A percentile compares a stretch with the other conserved stretches of the same genome.
phyloP scores from a whole-genome alignment of 2,113 vertebrate genomes.

The Thamnophis sirtalis region DNA sequence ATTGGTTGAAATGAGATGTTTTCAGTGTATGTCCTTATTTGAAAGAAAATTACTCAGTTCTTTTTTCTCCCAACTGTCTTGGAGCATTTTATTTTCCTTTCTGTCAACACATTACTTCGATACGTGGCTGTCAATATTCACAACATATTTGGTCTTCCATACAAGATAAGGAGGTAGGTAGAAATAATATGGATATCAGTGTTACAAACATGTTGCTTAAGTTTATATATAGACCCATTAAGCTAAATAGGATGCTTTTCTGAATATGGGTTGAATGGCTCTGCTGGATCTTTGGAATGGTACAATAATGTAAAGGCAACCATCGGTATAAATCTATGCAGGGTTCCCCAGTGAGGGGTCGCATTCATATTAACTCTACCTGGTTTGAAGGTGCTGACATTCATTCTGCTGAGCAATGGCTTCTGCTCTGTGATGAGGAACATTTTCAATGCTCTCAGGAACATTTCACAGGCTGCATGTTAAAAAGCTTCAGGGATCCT shows the following conservation, averaged over 20 bases:
- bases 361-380: background rate
- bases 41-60: background rate
- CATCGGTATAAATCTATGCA: background rate
- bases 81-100: background rate
- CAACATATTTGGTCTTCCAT: background rate
- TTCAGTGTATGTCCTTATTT: background rate
- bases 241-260: background rate
- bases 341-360: background rate
- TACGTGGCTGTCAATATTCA: background rate
- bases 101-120: background rate
- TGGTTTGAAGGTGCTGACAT: background rate
- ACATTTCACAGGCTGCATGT: background rate
- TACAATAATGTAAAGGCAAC: background rate
- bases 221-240: background rate
- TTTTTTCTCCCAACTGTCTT: background rate
- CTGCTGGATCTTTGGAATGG: background rate
- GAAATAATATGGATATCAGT: background rate
- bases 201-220: background rate
- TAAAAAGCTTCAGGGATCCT: background rate
- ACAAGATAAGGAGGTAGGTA: background rate
- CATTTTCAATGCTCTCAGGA: slow-evolving; percentile 16
- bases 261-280: background rate
- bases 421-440: accelerated
- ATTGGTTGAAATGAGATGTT: background rate
- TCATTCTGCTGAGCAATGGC: background rate